Conservation (phyloP, 2,797 vertebrate genomes). For the Microhierax caerulescens region DNA sequence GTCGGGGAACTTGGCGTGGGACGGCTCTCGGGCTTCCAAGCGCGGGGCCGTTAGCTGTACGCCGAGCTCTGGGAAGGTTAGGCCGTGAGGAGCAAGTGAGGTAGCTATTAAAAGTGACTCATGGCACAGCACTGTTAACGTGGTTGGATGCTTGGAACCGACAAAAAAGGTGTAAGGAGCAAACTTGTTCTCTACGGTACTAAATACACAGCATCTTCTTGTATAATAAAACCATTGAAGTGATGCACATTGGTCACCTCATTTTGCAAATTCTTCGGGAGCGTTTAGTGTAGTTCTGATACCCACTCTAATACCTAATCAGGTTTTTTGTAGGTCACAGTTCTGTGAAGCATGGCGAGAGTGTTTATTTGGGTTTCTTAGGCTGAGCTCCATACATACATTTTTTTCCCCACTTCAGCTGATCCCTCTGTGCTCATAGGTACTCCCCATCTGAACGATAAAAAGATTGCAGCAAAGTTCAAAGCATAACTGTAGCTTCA, state of each 20-base stretch:
- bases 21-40: neutral
- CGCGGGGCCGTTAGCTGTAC: too few relatives aligned
- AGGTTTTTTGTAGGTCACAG: neutral
- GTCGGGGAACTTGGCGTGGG: rapidly evolving
- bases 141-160: neutral
- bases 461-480: neutral
- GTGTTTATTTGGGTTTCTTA: neutral
- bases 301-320: neutral
- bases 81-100: neutral
- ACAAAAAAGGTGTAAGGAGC: neutral
- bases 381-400: rapidly evolving
- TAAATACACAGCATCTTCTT: neutral
- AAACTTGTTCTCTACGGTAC: neutral
- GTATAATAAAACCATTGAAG: neutral
- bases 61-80: neutral
- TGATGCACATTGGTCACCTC: neutral
- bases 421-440: neutral
- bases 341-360: neutral
- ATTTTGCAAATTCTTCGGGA: neutral
- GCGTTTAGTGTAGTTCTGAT: neutral
- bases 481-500: neutral
- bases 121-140: neutral
- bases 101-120: neutral
- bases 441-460: neutral
- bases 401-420: neutral